Evolutionary conservation across 2,797 vertebrate species (phyloP), one percentile per base, ranked within the genome.

Genomic region (Gila robusta): DNA sequence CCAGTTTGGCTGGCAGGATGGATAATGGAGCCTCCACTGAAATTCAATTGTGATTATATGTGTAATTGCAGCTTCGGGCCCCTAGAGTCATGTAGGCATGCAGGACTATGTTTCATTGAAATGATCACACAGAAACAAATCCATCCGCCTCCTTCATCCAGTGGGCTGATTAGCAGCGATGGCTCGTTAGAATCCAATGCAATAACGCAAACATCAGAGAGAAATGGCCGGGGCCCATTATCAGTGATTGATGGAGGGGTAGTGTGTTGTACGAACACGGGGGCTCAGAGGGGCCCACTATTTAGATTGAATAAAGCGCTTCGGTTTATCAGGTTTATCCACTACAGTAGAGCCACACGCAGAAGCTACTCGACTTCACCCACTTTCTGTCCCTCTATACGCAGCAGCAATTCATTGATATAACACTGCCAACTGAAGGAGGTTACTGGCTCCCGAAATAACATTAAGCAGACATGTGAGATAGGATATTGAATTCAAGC

Each of bases 161-260:
- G 96, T 96, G 96, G 96, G 97, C 96, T 96, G 97, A 98, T 98
- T 98, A 98, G 97, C 96, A 92, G 91, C 95, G 95, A 96, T 95
- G 96, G 96, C 97, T 99, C 96, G 97, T 98, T 98, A 98, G 96
- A 96, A 93, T 96, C 96, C 94, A 97, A 98, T 98, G 96, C 97
- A 98, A 98, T 98, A 98, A 98, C 94, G 96, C 96, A 97, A 97
- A 97, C 97, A 98, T 98, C 97, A 98, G 97, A 97, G 97, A 97
- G 96, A 98, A 98, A 96, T 96, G 95, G 96, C 96, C 94, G 95
- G 91, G 94, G 95, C 97, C 96, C 97, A 98, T 98, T 98, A 98
- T 97, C 96, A 97, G 97, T 98, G 98, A 99, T 98, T 97, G 98
- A 99, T 99, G 96, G 96, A 96, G 54, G 96, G 95, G 93, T 95